Evolutionary conservation across 1,140 invertebrate species (phyloP), one percentile per base, ranked within the genome.

Genomic region (Zaprionus inermis): DNA sequence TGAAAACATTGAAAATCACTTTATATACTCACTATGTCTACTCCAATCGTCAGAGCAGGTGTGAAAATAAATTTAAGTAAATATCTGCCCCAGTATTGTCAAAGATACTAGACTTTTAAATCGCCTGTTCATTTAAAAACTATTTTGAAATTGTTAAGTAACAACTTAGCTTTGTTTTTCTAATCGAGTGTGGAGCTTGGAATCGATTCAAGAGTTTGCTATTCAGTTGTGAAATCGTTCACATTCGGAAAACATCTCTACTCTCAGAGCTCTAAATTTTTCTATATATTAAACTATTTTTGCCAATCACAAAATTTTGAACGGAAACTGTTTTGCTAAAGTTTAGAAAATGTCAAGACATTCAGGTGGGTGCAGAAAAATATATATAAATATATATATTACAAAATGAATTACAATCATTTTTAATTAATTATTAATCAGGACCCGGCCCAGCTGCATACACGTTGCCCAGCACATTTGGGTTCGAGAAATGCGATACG

Each of bases 381-480:
- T 11, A 18, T 12, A 32, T 36, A 2, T 16, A 32, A 18, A 52
- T 24, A 11, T 28, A 18, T 41, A 16, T 1, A 22, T 28, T 32
- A 4, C 1, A 32, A 32, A 32, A 32, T 32, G 30, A 4, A 38
- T 38, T 5, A 38, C 0, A 38, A 14, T 38, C 1, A 4, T 14
- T 5, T 14, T 14, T 38, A 1, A 11, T n/a, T n/a, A n/a, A 0
- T 38, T n/a, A n/a, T 5, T 9, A 32, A 32, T 32, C 22, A 74
- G 72, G 72, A 74, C 72, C 72, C 9, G 72, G 72, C 28, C 72
- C 72, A 0, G 72, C 72, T 11, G 72, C 72, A 2, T 74, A 74
- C 20, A 70, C 18, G 0, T 32, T 74, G 34, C 72, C 72, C 4
- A 74, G 72, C 34, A 63, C 66, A 5, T 74, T 74, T 52, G 72